Evolutionary conservation across 2,113 vertebrate genomes (phyloP).

Genomic region (Pteronura brasiliensis): DNA sequence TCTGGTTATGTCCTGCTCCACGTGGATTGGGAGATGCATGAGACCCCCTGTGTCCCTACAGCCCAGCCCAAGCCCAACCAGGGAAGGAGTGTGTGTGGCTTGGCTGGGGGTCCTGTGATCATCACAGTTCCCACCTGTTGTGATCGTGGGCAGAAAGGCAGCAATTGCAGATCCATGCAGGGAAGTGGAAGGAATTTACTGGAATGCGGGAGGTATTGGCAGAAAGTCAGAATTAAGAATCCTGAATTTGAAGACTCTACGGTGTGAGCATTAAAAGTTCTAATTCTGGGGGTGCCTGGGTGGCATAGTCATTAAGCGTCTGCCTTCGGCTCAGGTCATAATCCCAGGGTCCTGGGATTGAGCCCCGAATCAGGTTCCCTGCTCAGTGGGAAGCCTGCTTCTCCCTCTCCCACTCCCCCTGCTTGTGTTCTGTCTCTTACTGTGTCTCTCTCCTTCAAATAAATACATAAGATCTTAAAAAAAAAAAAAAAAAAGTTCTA

Average conservation of each 20-base stretch:
- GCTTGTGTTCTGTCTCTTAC: no score
- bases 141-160: neutral
- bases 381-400: no score
- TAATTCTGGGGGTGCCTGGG: neutral
- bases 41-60: neutral
- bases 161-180: neutral
- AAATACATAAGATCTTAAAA: no score
- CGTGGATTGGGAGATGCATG: neutral
- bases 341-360: no score
- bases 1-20: neutral
- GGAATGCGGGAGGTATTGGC: neutral
- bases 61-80: neutral
- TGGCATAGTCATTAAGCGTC: no score
- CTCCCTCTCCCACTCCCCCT: no score
- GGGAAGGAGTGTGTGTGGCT: neutral
- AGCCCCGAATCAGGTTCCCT: no score
- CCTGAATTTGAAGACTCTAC: neutral
- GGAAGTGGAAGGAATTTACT: neutral
- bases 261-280: neutral
- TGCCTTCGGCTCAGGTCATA: no score
- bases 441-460: no score
- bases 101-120: neutral
- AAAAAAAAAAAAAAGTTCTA: neutral
- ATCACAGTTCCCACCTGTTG: rapidly evolving
- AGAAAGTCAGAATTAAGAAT: neutral